Evolutionary conservation across 2,113 vertebrate genomes (phyloP).

Genomic region (Morone saxatilis): DNA sequence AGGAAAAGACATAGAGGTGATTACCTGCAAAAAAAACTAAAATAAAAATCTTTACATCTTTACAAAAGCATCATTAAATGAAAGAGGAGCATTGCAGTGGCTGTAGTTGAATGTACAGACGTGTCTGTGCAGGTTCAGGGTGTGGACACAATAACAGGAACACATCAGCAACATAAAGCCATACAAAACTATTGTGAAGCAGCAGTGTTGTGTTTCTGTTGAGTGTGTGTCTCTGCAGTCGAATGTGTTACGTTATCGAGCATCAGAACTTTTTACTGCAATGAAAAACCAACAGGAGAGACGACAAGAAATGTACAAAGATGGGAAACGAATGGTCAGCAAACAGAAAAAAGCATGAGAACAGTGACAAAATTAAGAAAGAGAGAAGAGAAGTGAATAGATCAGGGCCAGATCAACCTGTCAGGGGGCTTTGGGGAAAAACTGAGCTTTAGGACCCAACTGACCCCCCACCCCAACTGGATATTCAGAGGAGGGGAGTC

Average conservation of each 20-base stretch:
- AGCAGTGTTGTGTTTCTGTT: neutral
- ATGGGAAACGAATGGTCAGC: neutral
- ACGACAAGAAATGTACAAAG: neutral
- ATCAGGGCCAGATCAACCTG: neutral
- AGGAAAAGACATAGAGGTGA: neutral
- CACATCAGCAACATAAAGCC: neutral
- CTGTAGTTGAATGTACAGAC: neutral
- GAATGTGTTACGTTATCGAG: neutral
- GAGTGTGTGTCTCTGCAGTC: neutral
- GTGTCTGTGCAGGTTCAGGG: slow-evolving; percentile 32
- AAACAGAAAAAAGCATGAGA: neutral
- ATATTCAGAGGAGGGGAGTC: neutral
- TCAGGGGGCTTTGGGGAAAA: neutral
- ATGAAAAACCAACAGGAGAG: neutral
- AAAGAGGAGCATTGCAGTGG: neutral
- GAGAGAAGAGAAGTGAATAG: neutral
- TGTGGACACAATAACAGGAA: slow-evolving; percentile 32
- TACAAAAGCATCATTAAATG: too few species aligned
- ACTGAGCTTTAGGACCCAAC: neutral
- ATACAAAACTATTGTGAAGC: neutral
- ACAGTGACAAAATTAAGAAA: neutral
- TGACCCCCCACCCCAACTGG: neutral
- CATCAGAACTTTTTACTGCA: neutral
- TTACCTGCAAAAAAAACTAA: too few species aligned
- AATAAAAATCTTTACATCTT: too few species aligned